Base-by-base conservation (phyloP, 2,113 vertebrate species). In the Melospiza melodia region DNA sequence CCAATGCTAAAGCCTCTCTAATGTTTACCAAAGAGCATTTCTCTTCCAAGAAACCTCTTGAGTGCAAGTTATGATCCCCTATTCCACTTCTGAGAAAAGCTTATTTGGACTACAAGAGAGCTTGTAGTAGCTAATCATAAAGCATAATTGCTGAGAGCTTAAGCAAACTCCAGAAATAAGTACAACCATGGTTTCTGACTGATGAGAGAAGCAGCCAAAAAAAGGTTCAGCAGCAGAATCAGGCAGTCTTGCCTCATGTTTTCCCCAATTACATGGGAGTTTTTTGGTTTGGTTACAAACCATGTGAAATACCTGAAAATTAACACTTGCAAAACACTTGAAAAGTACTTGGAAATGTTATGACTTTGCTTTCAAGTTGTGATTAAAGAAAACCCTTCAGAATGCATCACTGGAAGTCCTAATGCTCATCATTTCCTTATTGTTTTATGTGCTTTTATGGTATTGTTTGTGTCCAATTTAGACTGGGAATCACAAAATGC, bases 161-260 rank as follows among this genome's bases (percentile, higher is more conserved):
- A 24, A 90, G 44, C 21, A 73, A 90, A 69, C 43, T 81, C 27
- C 22, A 91, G 55, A 74, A 91, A 66, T 19, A 57, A 68, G 21
- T 6, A 52, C 3, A 55, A 4, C 7, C 6, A 8, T 10, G 7
- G 30, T 18, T 94, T 61, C 79, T 21, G 31, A 20, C 54, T 48
- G 21, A n/a, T 15, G 23, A 22, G 14, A 52, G 35, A 51, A 0
- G 0, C 12, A 48, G 68, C 10, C 46, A 51, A 77, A 37, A 49
- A 65, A 49, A 80, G 14, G 51, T 46, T 55, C 46, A 22, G 15
- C 46, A 22, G 15, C 37, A 84, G 33, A 41, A 13, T 48, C 54
- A 33, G 33, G 37, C 0, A 4, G 4, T 51, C 22, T 65, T 46
- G n/a, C 35, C 65, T 11, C 5, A 14, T 4, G 15, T 9, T 35